Evolutionary conservation across 1,140 invertebrate species (phyloP), one percentile per base, ranked within the genome.

Genomic region (Leucophenga varia): DNA sequence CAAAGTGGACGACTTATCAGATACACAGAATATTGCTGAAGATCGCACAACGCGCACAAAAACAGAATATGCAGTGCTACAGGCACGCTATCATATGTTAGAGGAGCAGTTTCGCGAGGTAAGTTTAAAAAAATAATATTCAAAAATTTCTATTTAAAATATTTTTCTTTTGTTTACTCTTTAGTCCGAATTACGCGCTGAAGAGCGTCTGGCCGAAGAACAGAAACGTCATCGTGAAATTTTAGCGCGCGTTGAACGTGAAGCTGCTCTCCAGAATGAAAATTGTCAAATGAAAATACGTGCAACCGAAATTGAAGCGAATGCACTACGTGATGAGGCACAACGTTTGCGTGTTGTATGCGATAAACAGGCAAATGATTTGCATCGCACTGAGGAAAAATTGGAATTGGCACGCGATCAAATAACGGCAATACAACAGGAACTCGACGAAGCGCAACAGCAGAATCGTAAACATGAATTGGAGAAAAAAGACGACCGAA

Each of bases 21-120:
- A 94, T 67, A 91, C 87, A 49, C 92, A 90, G 70, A 86, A 80
- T 57, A 87, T 84, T 52, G 85, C 86, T 7, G 91, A 94, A 72
- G 91, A 95, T 74, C 82, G 89, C 40, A 94, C 93, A 61, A 86
- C 86, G 3, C 79, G 89, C 50, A 88, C 86, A 31, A 95, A 93
- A 65, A 88, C 93, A 41, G 91, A 96, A 76, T 94, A 95, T 82
- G 89, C 89, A 1, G 89, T 89, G 31, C 79, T 95, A 12, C 89
- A 91, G 64, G 89, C 90, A 2, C 83, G 93, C 63, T 86, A 95
- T 55, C 85, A 92, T 60, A 91, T 92, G 84, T 80, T 96, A 45
- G 94, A 97, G 70, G 94, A 96, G 75, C 90, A 94, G 64, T 81
- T 93, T 12, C 81, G 92, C 60, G 93, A 97, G 77, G 84, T 90